A percentile compares a stretch with the other conserved stretches of the same genome.
These are phyloP conservation scores for Theonella swinhoei DNA, from an alignment of 37 sponge, comb jelly and placozoan genomes.

Conservation along the genomic window DNA sequence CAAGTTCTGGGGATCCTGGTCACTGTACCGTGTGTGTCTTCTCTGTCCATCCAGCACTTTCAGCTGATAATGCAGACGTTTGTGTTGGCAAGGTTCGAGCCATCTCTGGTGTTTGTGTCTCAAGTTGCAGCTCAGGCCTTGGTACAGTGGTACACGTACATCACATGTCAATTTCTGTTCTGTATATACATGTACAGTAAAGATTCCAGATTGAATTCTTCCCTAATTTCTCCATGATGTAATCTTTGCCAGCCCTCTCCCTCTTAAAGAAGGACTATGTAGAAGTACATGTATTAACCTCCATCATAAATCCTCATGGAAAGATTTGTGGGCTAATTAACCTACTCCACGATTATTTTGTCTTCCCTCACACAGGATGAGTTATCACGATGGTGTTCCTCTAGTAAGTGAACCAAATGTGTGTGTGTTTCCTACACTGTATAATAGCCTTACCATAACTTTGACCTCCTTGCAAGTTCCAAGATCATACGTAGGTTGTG, in stretches of 20 bases:
- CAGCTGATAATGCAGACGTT: slow-evolving; percentile 84
- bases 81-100: slow-evolving; percentile 73
- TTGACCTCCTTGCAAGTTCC: too few species aligned
- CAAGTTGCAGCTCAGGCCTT: slow-evolving; percentile 69
- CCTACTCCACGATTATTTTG: too few species aligned
- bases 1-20: background rate
- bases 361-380: too few species aligned
- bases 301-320: too few species aligned
- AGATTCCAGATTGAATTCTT: background rate
- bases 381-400: slow-evolving; percentile 9
- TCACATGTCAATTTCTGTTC: background rate
- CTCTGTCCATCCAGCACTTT: slow-evolving; percentile 48
- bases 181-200: background rate
- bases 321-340: too few species aligned
- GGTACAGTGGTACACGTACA: slow-evolving; percentile 39
- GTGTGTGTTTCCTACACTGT: too few species aligned
- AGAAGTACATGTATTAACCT: too few species aligned
- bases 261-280: slow-evolving; percentile 42
- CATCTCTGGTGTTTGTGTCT: slow-evolving; percentile 61
- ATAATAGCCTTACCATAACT: too few species aligned
- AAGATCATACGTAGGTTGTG: too few species aligned
- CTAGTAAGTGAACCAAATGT: background rate
- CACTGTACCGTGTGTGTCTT: background rate
- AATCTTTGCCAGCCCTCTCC: slow-evolving; percentile 34
- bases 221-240: background rate